Evolutionary conservation across 2,888 invertebrate genomes (phyloP).

Genomic region (Protonemura montana): DNA sequence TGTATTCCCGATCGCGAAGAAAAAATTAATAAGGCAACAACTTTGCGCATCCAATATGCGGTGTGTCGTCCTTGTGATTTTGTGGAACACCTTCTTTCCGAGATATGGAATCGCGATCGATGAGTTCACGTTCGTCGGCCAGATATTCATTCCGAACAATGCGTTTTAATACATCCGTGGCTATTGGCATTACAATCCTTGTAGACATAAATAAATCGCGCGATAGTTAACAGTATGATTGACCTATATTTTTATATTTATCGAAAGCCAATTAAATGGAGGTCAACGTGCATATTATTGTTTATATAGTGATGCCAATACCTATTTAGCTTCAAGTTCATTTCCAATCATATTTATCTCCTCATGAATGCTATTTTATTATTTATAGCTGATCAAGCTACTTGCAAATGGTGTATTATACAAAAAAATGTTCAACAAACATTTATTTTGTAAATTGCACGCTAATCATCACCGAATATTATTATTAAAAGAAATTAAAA

Average conservation of each 20-base stretch:
- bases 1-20: not conserved
- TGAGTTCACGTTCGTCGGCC: not conserved
- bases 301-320: not conserved
- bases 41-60: not conserved
- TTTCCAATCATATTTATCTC: not conserved
- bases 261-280: slow-evolving; percentile 20
- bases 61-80: not conserved
- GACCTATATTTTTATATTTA: slow-evolving; percentile 21
- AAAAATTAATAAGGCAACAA: not conserved
- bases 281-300: slow-evolving; percentile 14
- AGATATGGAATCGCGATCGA: not conserved
- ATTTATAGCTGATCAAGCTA: too few species aligned
- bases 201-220: not conserved
- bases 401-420: too few species aligned
- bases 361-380: not conserved
- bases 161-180: not conserved
- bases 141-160: not conserved
- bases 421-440: too few species aligned
- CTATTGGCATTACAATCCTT: not conserved
- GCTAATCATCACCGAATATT: too few species aligned
- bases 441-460: too few species aligned
- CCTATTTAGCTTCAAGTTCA: not conserved
- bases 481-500: too few species aligned
- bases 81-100: not conserved
- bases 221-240: not conserved